Base-by-base conservation (phyloP, 2,888 invertebrate species). In the Drosophila dives region DNA sequence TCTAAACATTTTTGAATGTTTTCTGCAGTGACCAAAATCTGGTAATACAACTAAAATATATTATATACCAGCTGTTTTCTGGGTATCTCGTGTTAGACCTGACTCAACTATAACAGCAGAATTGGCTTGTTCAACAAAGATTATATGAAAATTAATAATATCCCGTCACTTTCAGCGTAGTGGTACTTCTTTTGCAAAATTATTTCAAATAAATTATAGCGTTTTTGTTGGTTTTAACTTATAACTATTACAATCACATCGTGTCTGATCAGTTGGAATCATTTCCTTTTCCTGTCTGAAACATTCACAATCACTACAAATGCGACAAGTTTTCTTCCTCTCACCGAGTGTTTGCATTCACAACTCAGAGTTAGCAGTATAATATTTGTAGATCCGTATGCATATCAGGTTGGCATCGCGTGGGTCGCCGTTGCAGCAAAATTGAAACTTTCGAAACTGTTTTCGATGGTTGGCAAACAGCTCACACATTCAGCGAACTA, bases 381-480 rank as follows among this genome's bases (percentile, higher is more conserved):
- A 2, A 34, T 42, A 26, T 11, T n/a, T 53, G 33, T 42, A 23
- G 20, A 29, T 65, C 54, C 34, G 68, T 64, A 49, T 72, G 65
- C 61, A 70, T 51, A 70, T 70, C 70, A 77, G 67, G 64, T 67
- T 56, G 53, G 40, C 32, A 64, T 40, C 61, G 75, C 54, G 71
- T 75, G 65, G 71, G 79, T 53, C 63, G 50, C 17, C n/a, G 54
- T 29, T 75, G 61, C 64, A 79, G 59, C 29, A 29, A 36, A 78
- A 64, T 65, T 53, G 36, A 42, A 45, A 81, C 78, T 80, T 80
- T 80, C 81, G 72, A 81, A 81, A 80, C 59, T 58, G 51, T 75
- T 64, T 71, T 69, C 45, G 49, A 62, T 71, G 68, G 42, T 81
- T 81, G 64, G 75, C 78, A 81, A 77, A 66, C 81, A 69, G 58